Evolutionary conservation across 2,797 vertebrate genomes (phyloP), one percentile per base, ranked within the genome.

Genomic region (Semaprochilodus insignis): DNA sequence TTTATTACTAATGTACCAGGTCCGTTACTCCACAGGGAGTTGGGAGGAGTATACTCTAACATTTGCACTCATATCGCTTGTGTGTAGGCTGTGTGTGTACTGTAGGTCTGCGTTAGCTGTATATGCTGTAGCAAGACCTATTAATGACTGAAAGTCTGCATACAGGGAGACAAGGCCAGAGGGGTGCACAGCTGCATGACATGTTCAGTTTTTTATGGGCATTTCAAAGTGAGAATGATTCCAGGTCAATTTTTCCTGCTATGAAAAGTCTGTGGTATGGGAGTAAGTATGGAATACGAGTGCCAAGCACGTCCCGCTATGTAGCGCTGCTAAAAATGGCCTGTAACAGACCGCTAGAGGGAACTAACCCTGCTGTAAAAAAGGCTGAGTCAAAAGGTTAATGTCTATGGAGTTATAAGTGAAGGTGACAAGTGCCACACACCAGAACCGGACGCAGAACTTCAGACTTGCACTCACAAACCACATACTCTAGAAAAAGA

Each of bases 331-430:
- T 75, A 76, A 75, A 75, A 70, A 63, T 25, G 67, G 60, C 70
- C 52, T 3, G 11, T n/a, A 40, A 48, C 60, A 15, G 52, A 74
- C 8, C 31, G 51, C 54, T 14, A 21, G 27, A 67, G 62, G 63
- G 23, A 70, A 44, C 77, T 23, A 36, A 40, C 27, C 7, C 59
- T 17, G n/a, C 31, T 75, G 59, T 76, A 44, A 21, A 60, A 60
- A 78, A 83, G 66, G 7, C 3, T 31, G 27, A 75, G 71, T 74
- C 71, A 69, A 74, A 31, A 83, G 76, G 82, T 83, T 79, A 79
- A 79, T 48, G 71, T 59, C 10, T 31, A 13, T 34, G n/a, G 44
- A 63, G 75, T 65, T 77, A 55, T 62, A 63, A 78, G 60, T 25
- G 69, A 78, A 83, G 70, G 48, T 83, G 75, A 78, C 44, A 67